These are phyloP conservation scores for Melanargia galathea DNA, from an alignment of 2,888 invertebrate genomes.

Conservation along the genomic window DNA sequence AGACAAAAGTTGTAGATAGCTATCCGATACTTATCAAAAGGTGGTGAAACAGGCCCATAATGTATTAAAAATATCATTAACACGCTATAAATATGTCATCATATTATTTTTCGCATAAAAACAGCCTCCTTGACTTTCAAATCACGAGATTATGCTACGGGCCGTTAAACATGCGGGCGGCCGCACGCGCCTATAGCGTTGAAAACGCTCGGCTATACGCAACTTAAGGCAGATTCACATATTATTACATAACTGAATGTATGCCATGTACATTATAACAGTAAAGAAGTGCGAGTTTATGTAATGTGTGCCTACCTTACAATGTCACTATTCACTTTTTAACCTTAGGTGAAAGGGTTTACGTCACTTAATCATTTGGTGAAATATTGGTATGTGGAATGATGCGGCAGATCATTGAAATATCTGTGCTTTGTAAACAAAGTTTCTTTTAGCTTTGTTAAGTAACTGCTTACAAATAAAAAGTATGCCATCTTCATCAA, in stretches of 20 bases:
- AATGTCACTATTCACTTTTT: constrained; percentile 29
- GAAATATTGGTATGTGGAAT: constrained; percentile 18
- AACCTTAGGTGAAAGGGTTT: constrained; percentile 36
- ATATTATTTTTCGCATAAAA: neutral
- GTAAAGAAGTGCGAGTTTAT: constrained; percentile 37
- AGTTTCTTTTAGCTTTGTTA: constrained; percentile 1
- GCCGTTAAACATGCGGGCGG: constrained; percentile 16
- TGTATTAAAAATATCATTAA: neutral
- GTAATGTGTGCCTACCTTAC: constrained; percentile 30
- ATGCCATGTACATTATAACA: constrained; percentile 34
- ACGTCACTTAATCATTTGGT: constrained; percentile 20
- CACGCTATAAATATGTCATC: neutral
- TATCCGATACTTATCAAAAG: no score
- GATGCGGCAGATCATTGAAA: neutral
- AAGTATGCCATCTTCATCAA: neutral
- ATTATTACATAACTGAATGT: constrained; percentile 43
- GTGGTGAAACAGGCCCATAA: no score
- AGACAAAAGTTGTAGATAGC: no score
- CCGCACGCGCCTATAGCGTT: no score
- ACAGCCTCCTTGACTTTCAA: neutral
- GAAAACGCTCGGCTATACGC: constrained; percentile 37
- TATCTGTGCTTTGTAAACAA: constrained; percentile 1
- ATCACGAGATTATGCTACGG: constrained; percentile 1
- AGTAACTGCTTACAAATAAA: constrained; percentile 1
- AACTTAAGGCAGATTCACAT: constrained; percentile 33